Evolutionary conservation across 2,888 invertebrate genomes (phyloP).

Genomic region (Callinectes sapidus): DNA sequence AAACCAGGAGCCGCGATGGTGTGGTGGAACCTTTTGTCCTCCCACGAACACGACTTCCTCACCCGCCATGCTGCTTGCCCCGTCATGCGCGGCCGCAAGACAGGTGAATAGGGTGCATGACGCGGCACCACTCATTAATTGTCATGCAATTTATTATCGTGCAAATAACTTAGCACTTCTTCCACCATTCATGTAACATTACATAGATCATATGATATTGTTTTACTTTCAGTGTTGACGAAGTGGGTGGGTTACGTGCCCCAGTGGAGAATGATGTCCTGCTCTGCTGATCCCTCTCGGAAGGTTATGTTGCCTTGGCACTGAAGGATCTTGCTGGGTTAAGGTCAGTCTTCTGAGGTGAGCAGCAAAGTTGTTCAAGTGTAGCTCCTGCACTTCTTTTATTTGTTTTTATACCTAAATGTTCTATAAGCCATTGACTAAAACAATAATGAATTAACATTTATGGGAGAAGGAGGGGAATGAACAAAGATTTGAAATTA

Average conservation of each 20-base stretch:
- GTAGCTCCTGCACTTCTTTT: background rate
- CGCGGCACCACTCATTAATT: background rate
- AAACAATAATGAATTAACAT: too few relatives aligned
- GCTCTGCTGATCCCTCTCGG: slow-evolving; percentile 51
- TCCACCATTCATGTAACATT: background rate
- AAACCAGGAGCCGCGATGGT: slow-evolving; percentile 53
- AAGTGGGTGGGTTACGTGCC: slow-evolving; percentile 60
- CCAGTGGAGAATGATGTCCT: slow-evolving; percentile 54
- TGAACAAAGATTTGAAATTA: background rate
- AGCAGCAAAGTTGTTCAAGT: background rate
- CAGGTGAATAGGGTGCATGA: slow-evolving; percentile 34
- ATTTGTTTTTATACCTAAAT: background rate
- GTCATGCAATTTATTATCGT: background rate
- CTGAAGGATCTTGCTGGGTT: background rate
- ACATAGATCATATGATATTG: background rate
- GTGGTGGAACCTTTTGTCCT: slow-evolving; percentile 69
- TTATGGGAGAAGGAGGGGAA: too few relatives aligned
- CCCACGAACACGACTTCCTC: slow-evolving; percentile 64
- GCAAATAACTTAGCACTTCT: background rate
- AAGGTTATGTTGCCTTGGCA: slow-evolving; percentile 48
- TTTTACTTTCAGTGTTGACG: slow-evolving; percentile 46
- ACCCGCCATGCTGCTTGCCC: slow-evolving; percentile 60
- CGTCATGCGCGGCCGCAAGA: slow-evolving; percentile 50
- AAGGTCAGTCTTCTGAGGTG: background rate
- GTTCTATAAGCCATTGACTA: background rate